Evolutionary conservation across 2,113 vertebrate genomes (phyloP).

Genomic region (Marcusenius ussheri): DNA sequence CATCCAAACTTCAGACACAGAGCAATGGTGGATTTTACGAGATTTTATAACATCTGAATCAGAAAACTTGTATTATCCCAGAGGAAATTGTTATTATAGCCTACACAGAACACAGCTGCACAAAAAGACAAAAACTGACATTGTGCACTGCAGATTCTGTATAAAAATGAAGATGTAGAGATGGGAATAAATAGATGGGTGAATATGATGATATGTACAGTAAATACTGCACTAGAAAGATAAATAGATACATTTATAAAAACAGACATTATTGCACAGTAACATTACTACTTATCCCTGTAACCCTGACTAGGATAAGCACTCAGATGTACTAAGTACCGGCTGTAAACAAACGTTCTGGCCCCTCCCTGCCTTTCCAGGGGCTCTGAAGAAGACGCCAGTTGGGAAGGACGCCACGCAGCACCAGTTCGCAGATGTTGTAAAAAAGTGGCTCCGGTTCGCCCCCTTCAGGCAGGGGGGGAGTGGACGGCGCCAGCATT

Average conservation of each 20-base stretch:
- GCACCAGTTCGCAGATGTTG: constrained; percentile 51
- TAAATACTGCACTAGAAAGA: neutral
- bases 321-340: neutral
- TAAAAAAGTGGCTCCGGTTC: constrained; percentile 51
- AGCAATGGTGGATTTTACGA: neutral
- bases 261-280: neutral
- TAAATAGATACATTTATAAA: neutral
- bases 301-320: neutral
- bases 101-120: neutral
- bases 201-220: neutral
- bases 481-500: constrained; percentile 36
- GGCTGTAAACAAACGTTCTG: neutral
- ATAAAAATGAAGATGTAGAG: neutral
- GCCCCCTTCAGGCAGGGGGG: constrained; percentile 50
- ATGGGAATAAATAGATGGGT: neutral
- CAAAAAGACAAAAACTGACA: neutral
- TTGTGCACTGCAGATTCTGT: neutral
- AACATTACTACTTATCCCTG: neutral
- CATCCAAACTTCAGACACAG: neutral
- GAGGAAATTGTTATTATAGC: neutral
- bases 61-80: neutral
- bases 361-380: constrained; percentile 19
- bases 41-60: neutral
- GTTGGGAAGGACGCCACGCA: constrained; percentile 51
- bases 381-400: constrained; percentile 47